Conservation (phyloP, 2,888 invertebrate genomes). For the Eupeodes luniger region DNA sequence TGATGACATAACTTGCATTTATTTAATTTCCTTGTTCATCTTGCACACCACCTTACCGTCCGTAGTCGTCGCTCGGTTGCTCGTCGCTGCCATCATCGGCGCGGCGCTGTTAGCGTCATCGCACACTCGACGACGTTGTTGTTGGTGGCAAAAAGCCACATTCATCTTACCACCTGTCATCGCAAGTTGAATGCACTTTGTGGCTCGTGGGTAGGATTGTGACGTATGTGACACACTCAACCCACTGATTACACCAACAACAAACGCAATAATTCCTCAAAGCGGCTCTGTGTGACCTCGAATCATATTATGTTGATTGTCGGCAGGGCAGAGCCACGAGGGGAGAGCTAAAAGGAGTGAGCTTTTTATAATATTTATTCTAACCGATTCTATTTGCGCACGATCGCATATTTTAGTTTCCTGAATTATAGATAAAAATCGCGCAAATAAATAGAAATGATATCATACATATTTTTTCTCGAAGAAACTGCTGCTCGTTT, state of each 20-base stretch:
- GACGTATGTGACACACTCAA: slow-evolving; percentile 48
- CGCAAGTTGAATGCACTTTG: slow-evolving; percentile 59
- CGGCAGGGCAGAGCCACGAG: not conserved
- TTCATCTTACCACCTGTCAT: slow-evolving; percentile 12
- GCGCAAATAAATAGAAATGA: slow-evolving; percentile 50
- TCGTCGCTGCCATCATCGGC: too few species aligned
- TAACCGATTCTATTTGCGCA: slow-evolving; percentile 54
- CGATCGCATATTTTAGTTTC: slow-evolving; percentile 58
- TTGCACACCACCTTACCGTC: not conserved
- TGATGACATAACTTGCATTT: slow-evolving; percentile 61
- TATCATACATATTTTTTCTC: slow-evolving; percentile 43
- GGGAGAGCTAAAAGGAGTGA: not conserved
- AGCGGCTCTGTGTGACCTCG: slow-evolving; percentile 48
- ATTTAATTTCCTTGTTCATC: slow-evolving; percentile 27
- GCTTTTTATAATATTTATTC: slow-evolving; percentile 19
- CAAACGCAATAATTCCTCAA: slow-evolving; percentile 4
- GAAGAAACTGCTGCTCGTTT: slow-evolving; percentile 15
- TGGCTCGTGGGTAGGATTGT: slow-evolving; percentile 10
- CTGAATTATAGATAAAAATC: slow-evolving; percentile 51
- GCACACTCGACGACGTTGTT: too few species aligned
- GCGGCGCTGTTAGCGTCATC: not conserved
- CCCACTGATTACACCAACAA: slow-evolving; percentile 12
- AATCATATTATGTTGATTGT: not conserved
- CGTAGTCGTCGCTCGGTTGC: too few species aligned
- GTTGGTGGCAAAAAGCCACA: not conserved